phyloP scores from a whole-genome alignment of 2,113 vertebrate species.

The Oxyura jamaicensis region DNA sequence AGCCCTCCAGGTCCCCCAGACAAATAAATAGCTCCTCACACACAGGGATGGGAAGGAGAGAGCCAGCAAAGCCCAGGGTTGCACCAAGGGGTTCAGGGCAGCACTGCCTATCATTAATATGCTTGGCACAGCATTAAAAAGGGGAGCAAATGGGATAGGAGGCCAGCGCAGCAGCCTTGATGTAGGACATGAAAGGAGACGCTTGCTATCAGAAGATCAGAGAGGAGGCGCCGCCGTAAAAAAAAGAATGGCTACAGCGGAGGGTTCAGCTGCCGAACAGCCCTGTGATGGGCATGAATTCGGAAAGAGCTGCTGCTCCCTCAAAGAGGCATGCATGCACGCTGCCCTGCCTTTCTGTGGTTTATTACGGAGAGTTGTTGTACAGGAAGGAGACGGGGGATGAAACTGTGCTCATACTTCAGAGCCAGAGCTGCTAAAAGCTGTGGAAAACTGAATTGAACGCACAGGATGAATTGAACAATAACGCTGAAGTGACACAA shows the following conservation, averaged over 20 bases:
- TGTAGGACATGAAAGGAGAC: constrained; percentile 52
- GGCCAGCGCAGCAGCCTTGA: constrained; percentile 53
- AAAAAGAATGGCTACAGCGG: neutral
- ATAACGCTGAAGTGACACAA: neutral
- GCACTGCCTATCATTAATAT: neutral
- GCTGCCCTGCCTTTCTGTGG: neutral
- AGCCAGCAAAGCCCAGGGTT: neutral
- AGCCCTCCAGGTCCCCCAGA: neutral
- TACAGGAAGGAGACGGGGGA: neutral
- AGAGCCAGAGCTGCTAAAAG: constrained; percentile 1
- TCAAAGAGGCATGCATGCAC: neutral
- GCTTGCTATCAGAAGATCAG: constrained; percentile 56
- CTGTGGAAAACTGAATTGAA: neutral
- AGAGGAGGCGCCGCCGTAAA: neutral
- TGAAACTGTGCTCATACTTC: neutral
- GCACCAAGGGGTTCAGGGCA: neutral
- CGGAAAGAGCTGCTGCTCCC: neutral
- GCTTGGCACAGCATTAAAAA: constrained; percentile 23
- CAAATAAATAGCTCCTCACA: neutral
- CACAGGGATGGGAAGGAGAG: neutral
- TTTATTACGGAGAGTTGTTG: neutral
- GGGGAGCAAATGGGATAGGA: constrained; percentile 42
- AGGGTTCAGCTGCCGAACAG: neutral
- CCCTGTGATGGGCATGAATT: neutral
- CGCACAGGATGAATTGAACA: neutral